Evolutionary conservation across 2,888 invertebrate genomes (phyloP), one percentile per base, ranked within the genome.

Genomic region (Lepidochrysops patricia): DNA sequence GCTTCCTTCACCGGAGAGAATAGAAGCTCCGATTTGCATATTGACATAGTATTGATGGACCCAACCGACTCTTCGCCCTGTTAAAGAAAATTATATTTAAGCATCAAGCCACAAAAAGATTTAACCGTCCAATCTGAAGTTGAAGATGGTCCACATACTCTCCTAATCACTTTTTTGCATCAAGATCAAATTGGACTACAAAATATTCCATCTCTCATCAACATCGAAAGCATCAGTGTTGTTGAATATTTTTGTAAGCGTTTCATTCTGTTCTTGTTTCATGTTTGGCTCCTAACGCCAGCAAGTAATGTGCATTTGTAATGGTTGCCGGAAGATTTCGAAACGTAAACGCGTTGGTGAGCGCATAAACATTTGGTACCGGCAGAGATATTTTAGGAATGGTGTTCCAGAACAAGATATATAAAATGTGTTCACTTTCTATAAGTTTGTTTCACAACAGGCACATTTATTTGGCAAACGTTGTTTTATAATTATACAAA

Each of bases 1-100:
- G 92, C 93, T 84, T 97, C 97, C 82, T 95, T 95, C 62, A 97
- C 94, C 25, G 97, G 97, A 64, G 97, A 97, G 89, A 97, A 97
- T 63, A 97, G 91, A 69, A 96, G 91, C 81, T 96, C 97, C 64
- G 96, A 96, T 87, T 97, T 96, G 91, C 96, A 96, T 80, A 97
- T 95, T 64, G 96, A 96, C 93, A 96, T 96, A 67, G 96, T 94
- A 75, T 93, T 93, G 72, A 91, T 91, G 56, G 94, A 94, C 76
- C 93, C 93, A 67, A 93, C 93, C 69, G 92, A 92, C 74, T 95
- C 95, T 88, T 94, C 94, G 71, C 93, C 94, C 91, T 94, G 72
- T 54, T 62, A 62, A 43, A 61, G 49, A 66, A 50, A 66, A n/a
- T n/a, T n/a, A n/a, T n/a, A n/a, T n/a, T n/a, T n/a, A n/a, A n/a